Percentiles rank a stretch among this genome's conserved stretches.
These are phyloP conservation scores for Drosophila sp. DNA, from an alignment of 1,140 invertebrate genomes.

Conservation along the genomic window DNA sequence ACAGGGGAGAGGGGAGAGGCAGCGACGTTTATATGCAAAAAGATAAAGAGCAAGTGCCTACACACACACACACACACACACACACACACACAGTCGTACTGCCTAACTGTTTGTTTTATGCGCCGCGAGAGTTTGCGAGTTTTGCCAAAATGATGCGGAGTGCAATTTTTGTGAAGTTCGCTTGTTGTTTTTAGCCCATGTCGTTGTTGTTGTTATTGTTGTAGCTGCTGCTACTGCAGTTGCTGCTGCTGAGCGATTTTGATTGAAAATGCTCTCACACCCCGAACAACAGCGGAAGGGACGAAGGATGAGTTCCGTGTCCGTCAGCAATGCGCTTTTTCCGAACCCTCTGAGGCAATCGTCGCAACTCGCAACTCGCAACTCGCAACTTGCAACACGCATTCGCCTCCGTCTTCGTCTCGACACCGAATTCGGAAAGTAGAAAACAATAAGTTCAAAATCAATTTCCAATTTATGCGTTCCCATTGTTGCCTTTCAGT, in stretches of 20 bases:
- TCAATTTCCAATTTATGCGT: slow-evolving; percentile 63
- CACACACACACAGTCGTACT: slow-evolving; percentile 1
- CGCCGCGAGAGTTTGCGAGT: slow-evolving; percentile 68
- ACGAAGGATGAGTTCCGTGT: slow-evolving; percentile 35
- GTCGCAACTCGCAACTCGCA: slow-evolving; percentile 4
- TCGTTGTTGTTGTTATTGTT: slow-evolving; percentile 22
- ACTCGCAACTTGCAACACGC: slow-evolving; percentile 18
- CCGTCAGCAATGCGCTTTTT: slow-evolving; percentile 24
- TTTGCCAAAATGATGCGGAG: slow-evolving; percentile 77
- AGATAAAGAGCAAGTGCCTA: slow-evolving; percentile 80
- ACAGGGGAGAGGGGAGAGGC: not conserved
- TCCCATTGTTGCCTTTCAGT: slow-evolving; percentile 36
- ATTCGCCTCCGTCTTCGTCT: not conserved
- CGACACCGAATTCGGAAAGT: not conserved
- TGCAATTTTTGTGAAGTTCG: slow-evolving; percentile 74
- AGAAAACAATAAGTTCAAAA: slow-evolving; percentile 36
- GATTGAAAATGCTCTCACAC: slow-evolving; percentile 75
- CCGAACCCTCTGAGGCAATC: slow-evolving; percentile 7
- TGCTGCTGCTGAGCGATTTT: slow-evolving; percentile 69
- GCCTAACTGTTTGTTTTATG: slow-evolving; percentile 73
- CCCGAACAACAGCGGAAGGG: slow-evolving; percentile 12
- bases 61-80: slow-evolving; percentile 43
- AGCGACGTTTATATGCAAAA: slow-evolving; percentile 79
- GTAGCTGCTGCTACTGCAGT: slow-evolving; percentile 18
- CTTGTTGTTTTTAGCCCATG: slow-evolving; percentile 44